These are phyloP conservation scores for Lerista edwardsae DNA, from an alignment of 2,797 vertebrate species.

Conservation along the genomic window DNA sequence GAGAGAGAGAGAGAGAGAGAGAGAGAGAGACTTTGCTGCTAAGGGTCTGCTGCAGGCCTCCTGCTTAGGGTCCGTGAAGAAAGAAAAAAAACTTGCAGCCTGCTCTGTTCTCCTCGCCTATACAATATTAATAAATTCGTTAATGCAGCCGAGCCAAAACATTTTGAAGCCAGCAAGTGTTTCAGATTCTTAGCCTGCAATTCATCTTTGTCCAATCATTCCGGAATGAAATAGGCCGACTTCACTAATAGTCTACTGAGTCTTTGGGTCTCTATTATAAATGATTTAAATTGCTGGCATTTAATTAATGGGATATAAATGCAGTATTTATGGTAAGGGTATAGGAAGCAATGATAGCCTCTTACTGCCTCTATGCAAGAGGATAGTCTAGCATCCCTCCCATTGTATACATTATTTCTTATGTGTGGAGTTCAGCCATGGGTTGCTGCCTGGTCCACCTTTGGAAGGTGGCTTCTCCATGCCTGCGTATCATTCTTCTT, in stretches of 20 bases:
- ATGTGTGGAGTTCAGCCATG: too few relatives aligned
- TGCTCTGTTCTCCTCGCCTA: slow-evolving; percentile 4
- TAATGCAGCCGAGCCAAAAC: slow-evolving; percentile 38
- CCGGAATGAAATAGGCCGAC: slow-evolving; percentile 55
- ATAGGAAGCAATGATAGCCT: slow-evolving; percentile 49
- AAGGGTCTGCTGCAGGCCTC: accelerated
- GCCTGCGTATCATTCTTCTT: neutral
- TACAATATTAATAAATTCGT: slow-evolving; percentile 34
- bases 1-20: too few relatives aligned
- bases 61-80: too few relatives aligned
- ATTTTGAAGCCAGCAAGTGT: slow-evolving; percentile 49
- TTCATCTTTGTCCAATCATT: slow-evolving; percentile 51
- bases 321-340: slow-evolving; percentile 53
- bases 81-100: too few relatives aligned
- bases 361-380: neutral
- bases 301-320: slow-evolving; percentile 69
- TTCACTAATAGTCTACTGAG: slow-evolving; percentile 66
- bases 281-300: slow-evolving; percentile 65
- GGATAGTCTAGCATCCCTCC: too few relatives aligned
- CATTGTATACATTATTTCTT: neutral
- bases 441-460: neutral
- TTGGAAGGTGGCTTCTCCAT: neutral
- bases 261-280: slow-evolving; percentile 62
- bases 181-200: slow-evolving; percentile 32
- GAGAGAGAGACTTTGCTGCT: too few relatives aligned